Percentiles rank a stretch among this genome's conserved stretches.
These are phyloP conservation scores for Himantopus leucocephalus DNA, from an alignment of 2,113 vertebrate genomes.

Conservation along the genomic window DNA sequence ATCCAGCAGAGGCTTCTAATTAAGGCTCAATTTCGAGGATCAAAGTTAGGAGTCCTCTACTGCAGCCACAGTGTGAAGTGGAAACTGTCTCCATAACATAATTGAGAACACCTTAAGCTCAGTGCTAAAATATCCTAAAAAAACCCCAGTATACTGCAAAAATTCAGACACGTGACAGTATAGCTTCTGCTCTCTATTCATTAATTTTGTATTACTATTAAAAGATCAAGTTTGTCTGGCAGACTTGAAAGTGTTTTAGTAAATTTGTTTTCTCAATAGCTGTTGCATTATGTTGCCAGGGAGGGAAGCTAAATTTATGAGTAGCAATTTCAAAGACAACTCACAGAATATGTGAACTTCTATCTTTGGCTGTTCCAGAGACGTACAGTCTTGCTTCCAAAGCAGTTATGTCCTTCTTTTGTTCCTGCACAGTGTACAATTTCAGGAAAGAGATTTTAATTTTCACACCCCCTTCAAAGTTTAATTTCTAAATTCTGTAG, in stretches of 20 bases:
- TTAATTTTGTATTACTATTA: slow-evolving; percentile 34
- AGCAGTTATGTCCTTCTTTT: background rate
- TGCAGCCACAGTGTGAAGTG: background rate
- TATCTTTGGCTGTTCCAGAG: background rate
- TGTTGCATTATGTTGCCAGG: slow-evolving; percentile 10
- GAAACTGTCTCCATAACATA: background rate
- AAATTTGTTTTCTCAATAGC: slow-evolving; percentile 29
- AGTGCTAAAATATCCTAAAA: background rate
- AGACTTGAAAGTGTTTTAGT: slow-evolving; percentile 18
- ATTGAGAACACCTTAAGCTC: background rate
- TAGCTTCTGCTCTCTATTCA: background rate
- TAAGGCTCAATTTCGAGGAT: slow-evolving; percentile 22
- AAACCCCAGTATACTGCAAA: background rate
- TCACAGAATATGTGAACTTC: background rate
- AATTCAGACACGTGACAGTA: background rate
- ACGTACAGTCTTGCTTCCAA: background rate
- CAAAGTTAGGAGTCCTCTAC: background rate
- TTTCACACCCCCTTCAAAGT: background rate
- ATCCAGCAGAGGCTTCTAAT: slow-evolving; percentile 18
- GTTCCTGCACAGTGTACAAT: background rate
- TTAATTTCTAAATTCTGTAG: background rate
- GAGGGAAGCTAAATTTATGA: slow-evolving; percentile 43
- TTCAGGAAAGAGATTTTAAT: background rate
- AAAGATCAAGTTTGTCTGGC: slow-evolving; percentile 1
- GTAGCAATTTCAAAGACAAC: slow-evolving; percentile 7